Evolutionary conservation across 1,140 invertebrate species (phyloP), one percentile per base, ranked within the genome.

Genomic region (Rhagoletis zephyria): DNA sequence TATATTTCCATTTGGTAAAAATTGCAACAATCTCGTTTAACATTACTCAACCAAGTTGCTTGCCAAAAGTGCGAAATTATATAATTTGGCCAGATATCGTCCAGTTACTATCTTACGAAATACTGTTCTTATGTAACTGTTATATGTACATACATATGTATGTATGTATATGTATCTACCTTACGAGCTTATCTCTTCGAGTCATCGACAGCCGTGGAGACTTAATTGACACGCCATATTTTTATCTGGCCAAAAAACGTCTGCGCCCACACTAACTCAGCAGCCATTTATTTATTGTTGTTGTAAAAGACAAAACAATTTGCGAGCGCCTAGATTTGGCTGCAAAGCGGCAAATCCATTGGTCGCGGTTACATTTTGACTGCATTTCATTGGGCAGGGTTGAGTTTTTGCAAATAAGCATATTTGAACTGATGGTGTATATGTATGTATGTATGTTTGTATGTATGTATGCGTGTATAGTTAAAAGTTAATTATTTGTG

Each of bases 181-280:
- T 6, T 40, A 6, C 45, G 45, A 74, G 42, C 67, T 12, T 48
- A 74, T 74, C 67, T 74, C 1, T 48, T 19, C 67, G 42, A 12
- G 42, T 42, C 67, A 74, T 74, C 67, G 67, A 14, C 67, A 74
- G 16, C 42, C 67, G 40, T 40, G 40, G 42, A 16, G 42, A 42
- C 42, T 6, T 16, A 74, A 74, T 48, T 48, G 42, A 74, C 67
- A 74, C 10, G 42, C 42, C 19, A 70, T 14, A 63, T 42, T 30
- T 70, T 70, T 74, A 74, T 74, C 67, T 12, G 4, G 42, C 67
- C 4, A 74, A 74, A 74, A 56, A 74, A 48, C 67, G 67, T 74
- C 67, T 45, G 67, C 67, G 42, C 67, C 67, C 67, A 74, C 67
- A 74, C 42, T 42, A 74, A 16, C 6, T n/a, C 42, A 74, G 1